A percentile compares a stretch with the other conserved stretches of the same genome.
These are phyloP conservation scores for Meteorus cinctellus DNA, from an alignment of 2,888 invertebrate genomes.

Conservation along the genomic window DNA sequence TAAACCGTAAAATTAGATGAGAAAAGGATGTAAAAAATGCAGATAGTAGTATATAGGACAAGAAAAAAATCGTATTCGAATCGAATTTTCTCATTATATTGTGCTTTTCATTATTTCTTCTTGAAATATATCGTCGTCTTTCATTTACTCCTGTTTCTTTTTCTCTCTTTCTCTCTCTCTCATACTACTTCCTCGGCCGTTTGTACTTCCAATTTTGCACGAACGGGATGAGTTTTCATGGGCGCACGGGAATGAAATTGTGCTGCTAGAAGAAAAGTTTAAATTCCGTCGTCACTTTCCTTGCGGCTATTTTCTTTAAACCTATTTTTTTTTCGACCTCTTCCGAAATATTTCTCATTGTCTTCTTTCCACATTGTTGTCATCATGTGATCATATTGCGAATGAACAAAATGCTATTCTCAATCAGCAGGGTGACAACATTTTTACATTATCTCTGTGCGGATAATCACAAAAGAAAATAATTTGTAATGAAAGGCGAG, in stretches of 20 bases:
- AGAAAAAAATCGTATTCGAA: background rate
- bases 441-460: background rate
- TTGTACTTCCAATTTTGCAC: conserved; percentile 52
- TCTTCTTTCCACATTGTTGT: conserved; percentile 20
- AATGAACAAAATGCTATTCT: background rate
- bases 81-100: background rate
- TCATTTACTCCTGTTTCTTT: conserved; percentile 28
- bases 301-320: conserved; percentile 49
- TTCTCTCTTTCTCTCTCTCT: conserved; percentile 13
- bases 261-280: conserved; percentile 49
- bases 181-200: conserved; percentile 41
- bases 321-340: background rate
- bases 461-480: background rate
- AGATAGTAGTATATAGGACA: background rate
- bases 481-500: background rate
- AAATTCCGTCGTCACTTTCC: conserved; percentile 50
- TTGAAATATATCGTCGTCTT: background rate
- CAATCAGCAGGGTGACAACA: background rate
- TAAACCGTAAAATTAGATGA: too few relatives aligned
- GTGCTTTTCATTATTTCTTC: conserved; percentile 5
- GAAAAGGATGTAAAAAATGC: background rate
- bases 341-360: background rate
- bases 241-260: conserved; percentile 54
- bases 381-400: conserved; percentile 26
- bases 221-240: conserved; percentile 53